phyloP scores from a whole-genome alignment of 2,888 invertebrate species.

The Tipula vernalis region DNA sequence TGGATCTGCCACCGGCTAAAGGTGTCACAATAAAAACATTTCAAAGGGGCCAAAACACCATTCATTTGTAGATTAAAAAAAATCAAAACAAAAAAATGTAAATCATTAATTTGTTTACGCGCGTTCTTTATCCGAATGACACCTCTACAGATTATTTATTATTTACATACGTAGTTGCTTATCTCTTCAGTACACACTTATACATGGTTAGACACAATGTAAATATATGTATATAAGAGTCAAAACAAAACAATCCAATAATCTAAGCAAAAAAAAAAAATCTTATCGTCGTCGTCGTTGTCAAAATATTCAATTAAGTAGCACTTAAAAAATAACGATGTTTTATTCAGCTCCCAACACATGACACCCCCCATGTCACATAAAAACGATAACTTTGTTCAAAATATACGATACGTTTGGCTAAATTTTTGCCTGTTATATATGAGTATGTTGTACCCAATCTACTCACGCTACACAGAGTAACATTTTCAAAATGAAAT shows the following conservation, averaged over 20 bases:
- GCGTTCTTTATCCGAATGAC: neutral
- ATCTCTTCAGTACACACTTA: neutral
- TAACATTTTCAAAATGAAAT: neutral
- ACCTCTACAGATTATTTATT: neutral
- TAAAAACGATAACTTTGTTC: neutral
- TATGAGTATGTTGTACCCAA: neutral
- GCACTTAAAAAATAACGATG: neutral
- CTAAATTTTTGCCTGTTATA: neutral
- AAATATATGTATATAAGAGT: neutral
- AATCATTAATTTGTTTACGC: neutral
- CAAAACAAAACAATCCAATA: neutral
- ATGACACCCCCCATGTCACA: neutral
- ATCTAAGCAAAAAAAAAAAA: neutral
- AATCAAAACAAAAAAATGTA: neutral
- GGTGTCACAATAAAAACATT: no score
- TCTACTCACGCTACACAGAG: neutral
- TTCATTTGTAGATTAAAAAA: no score
- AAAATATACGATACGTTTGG: neutral
- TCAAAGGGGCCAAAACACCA: no score
- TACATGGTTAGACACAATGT: neutral
- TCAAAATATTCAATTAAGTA: neutral
- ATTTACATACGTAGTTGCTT: neutral
- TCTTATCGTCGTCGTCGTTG: neutral
- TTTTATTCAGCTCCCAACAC: neutral
- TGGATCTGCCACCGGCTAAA: no score